phyloP scores from a whole-genome alignment of 2,113 vertebrate species.

The Sterna hirundo region DNA sequence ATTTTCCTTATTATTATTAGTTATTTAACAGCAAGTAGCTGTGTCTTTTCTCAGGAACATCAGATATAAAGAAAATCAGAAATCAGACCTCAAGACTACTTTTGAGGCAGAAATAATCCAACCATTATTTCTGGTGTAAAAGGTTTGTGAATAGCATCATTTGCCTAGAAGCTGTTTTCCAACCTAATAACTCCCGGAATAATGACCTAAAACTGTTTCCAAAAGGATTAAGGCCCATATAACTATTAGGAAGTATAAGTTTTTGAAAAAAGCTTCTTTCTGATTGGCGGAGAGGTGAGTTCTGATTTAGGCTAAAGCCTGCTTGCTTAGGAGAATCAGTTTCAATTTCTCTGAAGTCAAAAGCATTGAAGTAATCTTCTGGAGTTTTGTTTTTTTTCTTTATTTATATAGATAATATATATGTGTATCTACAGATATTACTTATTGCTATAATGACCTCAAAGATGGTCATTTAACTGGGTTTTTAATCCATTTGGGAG shows the following conservation, averaged over 20 bases:
- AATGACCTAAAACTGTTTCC: slow-evolving; percentile 73
- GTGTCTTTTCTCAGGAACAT: slow-evolving; percentile 4
- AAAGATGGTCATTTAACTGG: slow-evolving; percentile 29
- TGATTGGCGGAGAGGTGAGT: slow-evolving; percentile 42
- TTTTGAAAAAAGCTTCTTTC: slow-evolving; percentile 26
- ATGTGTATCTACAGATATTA: background rate
- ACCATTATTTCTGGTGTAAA: slow-evolving; percentile 80
- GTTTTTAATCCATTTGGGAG: slow-evolving; percentile 23
- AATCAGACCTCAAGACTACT: slow-evolving; percentile 71
- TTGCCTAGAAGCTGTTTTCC: slow-evolving; percentile 79
- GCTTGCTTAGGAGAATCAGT: slow-evolving; percentile 39
- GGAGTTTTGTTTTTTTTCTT: background rate
- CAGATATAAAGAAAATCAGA: slow-evolving; percentile 55
- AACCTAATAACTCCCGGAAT: slow-evolving; percentile 78
- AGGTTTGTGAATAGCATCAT: slow-evolving; percentile 75
- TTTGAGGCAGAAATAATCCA: slow-evolving; percentile 77
- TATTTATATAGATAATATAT: background rate
- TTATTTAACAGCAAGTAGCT: slow-evolving; percentile 21
- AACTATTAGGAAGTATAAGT: slow-evolving; percentile 44
- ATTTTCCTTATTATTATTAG: background rate
- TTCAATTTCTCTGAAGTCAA: slow-evolving; percentile 41
- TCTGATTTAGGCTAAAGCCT: slow-evolving; percentile 47
- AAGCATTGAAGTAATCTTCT: slow-evolving; percentile 10
- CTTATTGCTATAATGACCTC: background rate
- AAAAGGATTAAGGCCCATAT: slow-evolving; percentile 56